A percentile compares a stretch with the other conserved stretches of the same genome.
phyloP scores from a whole-genome alignment of 2,888 invertebrate species.

The Clepsis dumicolana region DNA sequence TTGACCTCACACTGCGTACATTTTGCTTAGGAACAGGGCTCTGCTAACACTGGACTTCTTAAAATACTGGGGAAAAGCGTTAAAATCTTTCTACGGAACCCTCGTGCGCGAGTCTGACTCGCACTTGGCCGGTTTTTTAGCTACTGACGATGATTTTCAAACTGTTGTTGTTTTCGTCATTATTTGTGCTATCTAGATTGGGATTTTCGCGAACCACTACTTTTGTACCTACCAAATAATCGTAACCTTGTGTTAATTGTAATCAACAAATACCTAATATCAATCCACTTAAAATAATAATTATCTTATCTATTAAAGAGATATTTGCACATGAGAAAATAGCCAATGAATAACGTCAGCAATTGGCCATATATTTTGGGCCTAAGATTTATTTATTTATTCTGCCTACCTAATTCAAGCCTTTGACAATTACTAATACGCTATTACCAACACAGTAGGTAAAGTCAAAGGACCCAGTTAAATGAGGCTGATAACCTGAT shows the following conservation, averaged over 20 bases:
- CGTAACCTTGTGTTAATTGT: slow-evolving; percentile 6
- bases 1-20: no score
- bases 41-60: no score
- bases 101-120: no score
- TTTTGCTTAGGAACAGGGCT: no score
- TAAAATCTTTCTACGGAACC: no score
- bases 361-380: not conserved
- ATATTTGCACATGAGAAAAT: slow-evolving; percentile 12
- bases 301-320: slow-evolving; percentile 10
- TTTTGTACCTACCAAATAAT: slow-evolving; percentile 2
- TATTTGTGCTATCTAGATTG: not conserved
- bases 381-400: not conserved
- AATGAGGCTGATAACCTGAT: no score
- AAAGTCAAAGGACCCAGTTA: no score
- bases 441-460: no score
- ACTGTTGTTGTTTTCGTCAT: not conserved
- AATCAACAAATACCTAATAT: slow-evolving; percentile 13
- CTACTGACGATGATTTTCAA: not conserved
- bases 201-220: not conserved
- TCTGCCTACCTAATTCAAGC: no score
- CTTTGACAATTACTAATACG: no score
- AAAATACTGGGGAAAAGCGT: no score
- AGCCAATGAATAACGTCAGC: slow-evolving; percentile 3
- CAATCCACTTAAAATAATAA: slow-evolving; percentile 12
- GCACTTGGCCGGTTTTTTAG: no score